Conservation (phyloP, 1,140 invertebrate genomes). For the Ceratina japonica region DNA sequence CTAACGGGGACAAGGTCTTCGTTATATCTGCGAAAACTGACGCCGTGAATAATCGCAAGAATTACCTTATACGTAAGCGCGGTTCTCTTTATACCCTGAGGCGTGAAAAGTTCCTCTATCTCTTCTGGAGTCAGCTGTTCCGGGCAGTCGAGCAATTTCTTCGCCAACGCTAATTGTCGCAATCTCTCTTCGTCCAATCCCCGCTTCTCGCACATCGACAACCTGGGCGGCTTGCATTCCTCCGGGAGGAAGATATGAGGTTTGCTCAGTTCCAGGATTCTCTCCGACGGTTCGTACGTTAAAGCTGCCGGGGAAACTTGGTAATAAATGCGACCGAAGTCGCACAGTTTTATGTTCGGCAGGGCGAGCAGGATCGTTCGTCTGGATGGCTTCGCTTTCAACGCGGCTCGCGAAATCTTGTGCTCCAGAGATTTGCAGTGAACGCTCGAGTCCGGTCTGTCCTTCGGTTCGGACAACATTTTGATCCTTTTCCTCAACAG, state of each 20-base stretch:
- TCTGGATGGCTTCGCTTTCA: constrained; percentile 42
- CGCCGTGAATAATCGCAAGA: too few species aligned
- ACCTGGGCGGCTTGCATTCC: not conserved
- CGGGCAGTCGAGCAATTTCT: constrained; percentile 50
- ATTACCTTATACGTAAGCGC: constrained; percentile 51
- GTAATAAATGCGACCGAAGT: constrained; percentile 34
- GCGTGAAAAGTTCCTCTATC: constrained; percentile 41
- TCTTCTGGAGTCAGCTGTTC: constrained; percentile 50
- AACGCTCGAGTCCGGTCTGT: constrained; percentile 14
- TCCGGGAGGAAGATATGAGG: constrained; percentile 14
- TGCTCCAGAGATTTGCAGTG: not conserved
- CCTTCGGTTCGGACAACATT: constrained; percentile 25
- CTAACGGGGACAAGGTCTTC: constrained; percentile 2
- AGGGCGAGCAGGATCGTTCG: constrained; percentile 47
- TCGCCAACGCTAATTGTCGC: constrained; percentile 22
- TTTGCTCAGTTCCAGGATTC: constrained; percentile 48
- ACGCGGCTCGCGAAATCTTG: constrained; percentile 46
- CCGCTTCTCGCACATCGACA: not conserved
- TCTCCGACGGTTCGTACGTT: constrained; percentile 42
- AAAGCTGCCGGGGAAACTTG: constrained; percentile 49
- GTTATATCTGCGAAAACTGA: not conserved
- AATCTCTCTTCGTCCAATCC: not conserved
- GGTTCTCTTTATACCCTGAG: constrained; percentile 43
- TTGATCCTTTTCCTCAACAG: constrained; percentile 50
- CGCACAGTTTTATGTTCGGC: constrained; percentile 12